Evolutionary conservation across 1,140 invertebrate genomes (phyloP), one percentile per base, ranked within the genome.

Genomic region (Neodiprion lecontei): DNA sequence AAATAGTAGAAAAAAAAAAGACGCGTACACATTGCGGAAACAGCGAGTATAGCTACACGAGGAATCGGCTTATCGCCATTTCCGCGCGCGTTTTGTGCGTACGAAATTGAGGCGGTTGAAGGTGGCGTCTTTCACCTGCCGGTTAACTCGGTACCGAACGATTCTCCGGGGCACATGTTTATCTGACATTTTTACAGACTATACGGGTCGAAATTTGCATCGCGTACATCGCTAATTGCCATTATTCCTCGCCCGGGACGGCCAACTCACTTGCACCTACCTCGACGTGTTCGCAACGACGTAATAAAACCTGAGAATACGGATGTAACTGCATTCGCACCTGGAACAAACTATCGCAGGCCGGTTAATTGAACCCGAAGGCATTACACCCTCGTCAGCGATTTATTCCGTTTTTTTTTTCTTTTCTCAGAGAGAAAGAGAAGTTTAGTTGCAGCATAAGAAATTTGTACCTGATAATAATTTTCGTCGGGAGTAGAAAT

Each of bases 151-250:
- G 12, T 3, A 40, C 14, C 28, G 9, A 69, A 14, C 70, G 48
- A 48, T 71, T 50, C 70, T 77, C 77, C 75, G 53, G 53, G 5
- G 80, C 81, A 83, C 81, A 83, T 83, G 81, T 78, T 80, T 77
- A 67, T 67, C 50, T 47, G 72, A 67, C 75, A 72, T 78, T 79
- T 79, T 79, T 80, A 76, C 75, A 47, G 9, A 53, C 50, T 80
- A 83, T 82, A 82, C 82, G 67, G 82, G 82, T 84, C 82, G 75
- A 73, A 83, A 84, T 84, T 83, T 80, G 79, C 82, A 84, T 84
- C 76, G 75, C 28, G 28, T 73, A n/a, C 68, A 75, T 72, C 69
- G 78, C 81, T 83, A 83, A 83, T 83, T 82, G 79, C 81, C 70
- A 75, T 77, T 40, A 12, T 71, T 71, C 23, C 40, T 23, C 14